Conservation (phyloP, 2,888 invertebrate species). For the Thymelicus sylvestris region DNA sequence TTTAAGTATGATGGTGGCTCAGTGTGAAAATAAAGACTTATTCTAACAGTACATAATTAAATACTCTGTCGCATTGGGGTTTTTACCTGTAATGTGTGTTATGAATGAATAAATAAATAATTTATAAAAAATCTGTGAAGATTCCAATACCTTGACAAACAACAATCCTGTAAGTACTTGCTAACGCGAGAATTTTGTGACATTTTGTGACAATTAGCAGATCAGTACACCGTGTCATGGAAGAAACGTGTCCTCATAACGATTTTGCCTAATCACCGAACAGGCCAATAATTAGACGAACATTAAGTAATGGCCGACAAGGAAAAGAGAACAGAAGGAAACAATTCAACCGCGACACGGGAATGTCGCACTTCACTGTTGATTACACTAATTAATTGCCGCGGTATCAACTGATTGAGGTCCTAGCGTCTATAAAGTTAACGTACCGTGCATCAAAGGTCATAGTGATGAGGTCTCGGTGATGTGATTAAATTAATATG, state of each 20-base stretch:
- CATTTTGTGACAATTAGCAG: no score
- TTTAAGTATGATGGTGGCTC: no score
- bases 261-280: conserved; percentile 6
- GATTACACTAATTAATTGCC: conserved; percentile 41
- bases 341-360: conserved; percentile 17
- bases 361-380: conserved; percentile 26
- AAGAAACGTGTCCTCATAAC: neutral
- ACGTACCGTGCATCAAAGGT: conserved; percentile 15
- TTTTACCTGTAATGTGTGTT: no score
- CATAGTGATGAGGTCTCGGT: conserved; percentile 16
- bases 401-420: conserved; percentile 38
- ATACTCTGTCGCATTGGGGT: no score
- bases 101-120: no score
- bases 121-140: no score
- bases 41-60: no score
- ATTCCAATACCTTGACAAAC: no score
- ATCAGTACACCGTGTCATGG: no score
- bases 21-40: no score
- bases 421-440: conserved; percentile 26
- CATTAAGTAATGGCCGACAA: conserved; percentile 4
- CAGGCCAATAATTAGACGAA: neutral
- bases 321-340: conserved; percentile 12
- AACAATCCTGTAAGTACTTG: no score
- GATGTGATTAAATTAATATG: conserved; percentile 41
- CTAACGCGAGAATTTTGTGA: no score